Base-by-base conservation (phyloP, 2,888 invertebrate species). In the Catocala fraxini region DNA sequence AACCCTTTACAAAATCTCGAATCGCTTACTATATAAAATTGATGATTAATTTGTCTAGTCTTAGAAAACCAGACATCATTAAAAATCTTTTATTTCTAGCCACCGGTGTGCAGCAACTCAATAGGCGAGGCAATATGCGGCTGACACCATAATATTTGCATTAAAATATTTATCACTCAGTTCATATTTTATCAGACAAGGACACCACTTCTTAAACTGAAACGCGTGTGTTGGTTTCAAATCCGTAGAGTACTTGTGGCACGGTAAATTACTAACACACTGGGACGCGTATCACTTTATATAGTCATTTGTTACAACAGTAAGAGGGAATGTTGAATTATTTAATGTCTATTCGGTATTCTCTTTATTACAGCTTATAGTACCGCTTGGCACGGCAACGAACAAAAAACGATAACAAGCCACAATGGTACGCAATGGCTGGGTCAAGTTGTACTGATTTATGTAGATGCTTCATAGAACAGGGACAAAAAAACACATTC, bases 181-280 rank as follows among this genome's bases (percentile, higher is more conserved):
- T 68, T 75, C 72, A 13, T 55, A 62, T 33, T 53, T 59, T 60
- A 60, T 55, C 43, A 48, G 48, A 43, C 12, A 51, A 47, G 49
- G 47, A 25, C 48, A 62, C 59, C 55, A 59, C 63, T 56, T 65
- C 73, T 67, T 65, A 69, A 65, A 62, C 56, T 66, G 49, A 62
- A 61, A 59, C 52, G 63, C 59, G 56, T 64, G 58, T 63, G 65
- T 58, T 63, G 61, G 68, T 65, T 68, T 56, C 68, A 77, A 74
- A 80, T 77, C 77, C 72, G 63, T 15, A 41, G 60, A 64, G 70
- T 73, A 78, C 82, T 83, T 77, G 75, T 82, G 76, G 73, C 67
- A 65, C 75, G 71, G 71, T 77, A 70, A 75, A 76, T 70, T 68
- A 75, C 75, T 70, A 70, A 80, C 77, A 74, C 63, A 65, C 57